Evolutionary conservation across 2,888 invertebrate species (phyloP).

Genomic region (Linnaemya vulpina): DNA sequence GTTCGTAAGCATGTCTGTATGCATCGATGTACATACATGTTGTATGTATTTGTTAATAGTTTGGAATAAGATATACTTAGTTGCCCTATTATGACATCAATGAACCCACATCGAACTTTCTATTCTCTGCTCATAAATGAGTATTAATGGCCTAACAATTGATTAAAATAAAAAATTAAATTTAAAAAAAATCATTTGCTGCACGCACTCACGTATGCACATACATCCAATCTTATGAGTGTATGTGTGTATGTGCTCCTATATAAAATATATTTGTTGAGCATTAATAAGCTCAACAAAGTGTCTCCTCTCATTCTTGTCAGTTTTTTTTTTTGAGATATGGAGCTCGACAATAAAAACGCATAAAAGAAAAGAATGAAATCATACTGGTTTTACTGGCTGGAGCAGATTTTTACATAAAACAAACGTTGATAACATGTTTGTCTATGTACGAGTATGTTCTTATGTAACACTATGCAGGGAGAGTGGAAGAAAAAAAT

Average conservation of each 20-base stretch:
- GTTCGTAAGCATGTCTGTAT: too few relatives aligned
- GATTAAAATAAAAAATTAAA: background rate
- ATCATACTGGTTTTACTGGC: slow-evolving; percentile 64
- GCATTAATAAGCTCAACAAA: slow-evolving; percentile 53
- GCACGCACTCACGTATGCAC: background rate
- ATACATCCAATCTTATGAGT: background rate
- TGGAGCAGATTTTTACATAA: slow-evolving; percentile 58
- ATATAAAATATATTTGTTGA: slow-evolving; percentile 40
- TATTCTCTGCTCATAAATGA: background rate
- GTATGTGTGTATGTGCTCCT: background rate
- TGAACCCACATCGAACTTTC: slow-evolving; percentile 42
- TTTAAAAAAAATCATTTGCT: background rate
- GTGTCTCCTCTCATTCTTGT: slow-evolving; percentile 16
- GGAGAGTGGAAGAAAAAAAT: background rate
- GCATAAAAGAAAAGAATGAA: slow-evolving; percentile 10
- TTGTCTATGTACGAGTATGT: background rate
- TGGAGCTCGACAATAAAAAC: slow-evolving; percentile 47
- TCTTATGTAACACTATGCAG: background rate
- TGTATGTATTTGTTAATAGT: background rate
- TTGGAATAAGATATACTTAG: background rate
- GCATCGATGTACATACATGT: background rate
- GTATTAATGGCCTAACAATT: slow-evolving; percentile 42
- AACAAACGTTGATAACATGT: slow-evolving; percentile 44
- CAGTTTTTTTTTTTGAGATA: slow-evolving; percentile 34
- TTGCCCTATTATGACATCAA: background rate